Base-by-base conservation (phyloP, 2,797 vertebrate genomes). In the Psittacula derbiana region DNA sequence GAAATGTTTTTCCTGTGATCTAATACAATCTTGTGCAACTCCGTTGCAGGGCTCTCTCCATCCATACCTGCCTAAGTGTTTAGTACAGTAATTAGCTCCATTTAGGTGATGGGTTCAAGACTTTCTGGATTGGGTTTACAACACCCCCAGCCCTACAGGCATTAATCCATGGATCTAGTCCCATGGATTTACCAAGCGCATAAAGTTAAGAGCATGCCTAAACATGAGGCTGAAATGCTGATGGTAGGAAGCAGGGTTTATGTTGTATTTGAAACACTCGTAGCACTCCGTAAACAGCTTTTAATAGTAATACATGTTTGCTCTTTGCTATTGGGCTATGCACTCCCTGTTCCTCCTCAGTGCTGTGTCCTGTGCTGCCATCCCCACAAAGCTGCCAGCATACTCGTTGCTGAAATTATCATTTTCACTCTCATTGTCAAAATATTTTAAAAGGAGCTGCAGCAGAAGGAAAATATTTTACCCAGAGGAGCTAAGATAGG, bases 241-340 rank as follows among this genome's bases (percentile, higher is more conserved):
- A 27, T 20, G 43, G 76, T 53, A 88, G 70, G 53, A 70, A 76
- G 58, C 44, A 58, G 72, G 30, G 40, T 60, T 94, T 79, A 31
- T 81, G 36, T 33, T 74, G 60, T 71, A 23, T 36, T 67, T 87
- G 78, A 27, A 80, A 53, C 38, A 16, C 40, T 60, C 5, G 15
- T 66, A 52, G 60, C 36, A 75, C 80, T 93, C 80, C 74, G 67
- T 83, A 88, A 95, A 80, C 72, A 85, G 64, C 43, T 93, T 92
- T 86, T 92, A 71, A 85, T 78, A 87, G 78, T 14, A 69, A 44
- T n/a, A 13, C 27, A 3, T 4, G 15, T 86, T 93, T 86, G 70
- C 8, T 25, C 64, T 88, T 85, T 80, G 76, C 88, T 85, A 47
- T 36, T 5, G 0, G 49, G 9, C 40, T 31, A 1, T 1, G 15